Evolutionary conservation across 2,797 vertebrate genomes (phyloP), one percentile per base, ranked within the genome.

Genomic region (Phyllotis vaccarum): DNA sequence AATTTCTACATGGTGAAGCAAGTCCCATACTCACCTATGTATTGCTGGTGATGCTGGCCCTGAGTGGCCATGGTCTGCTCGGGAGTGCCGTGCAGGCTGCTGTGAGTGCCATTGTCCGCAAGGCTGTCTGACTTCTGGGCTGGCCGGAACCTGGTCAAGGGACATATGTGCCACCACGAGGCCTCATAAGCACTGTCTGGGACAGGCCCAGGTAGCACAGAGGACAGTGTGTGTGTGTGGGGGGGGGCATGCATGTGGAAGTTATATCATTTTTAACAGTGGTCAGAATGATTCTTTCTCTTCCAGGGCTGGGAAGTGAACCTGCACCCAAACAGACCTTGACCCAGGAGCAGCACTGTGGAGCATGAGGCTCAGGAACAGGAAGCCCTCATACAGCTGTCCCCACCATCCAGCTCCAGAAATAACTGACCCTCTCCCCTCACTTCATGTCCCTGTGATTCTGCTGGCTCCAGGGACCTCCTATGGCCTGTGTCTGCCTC

Each of bases 1-100:
- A 46, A 29, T 70, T 49, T 19, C 19, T n/a, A 3, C 22, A 3
- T 10, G 10, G 8, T 0, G 2, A 62, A n/a, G 12, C 11, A 19
- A 27, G 34, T 6, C 24, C 12, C 17, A 17, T 0, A 3, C 95
- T 99, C 98, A 99, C 99, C 99, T 54, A 99, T 99, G 98, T 99
- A 99, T 96, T 99, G 99, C 98, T 99, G 99, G 98, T 99, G 99
- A 90, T 99, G 99, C 90, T 99, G 99, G 97, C 99, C 99, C 97
- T 99, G 99, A 10, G 99, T 99, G 0, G 99, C 99, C 79, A 99
- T 98, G 0, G 99, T 99, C 94, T 99, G 99, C 98, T 99, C 99
- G 0, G 99, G 99, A 0, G 99, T 99, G 29, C 99, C 97, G 96
- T 99, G 99, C 70, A 99, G 98, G 95, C 98, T 99, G 94, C 99